Evolutionary conservation across 2,113 vertebrate species (phyloP).

Genomic region (Thunnus maccoyii): DNA sequence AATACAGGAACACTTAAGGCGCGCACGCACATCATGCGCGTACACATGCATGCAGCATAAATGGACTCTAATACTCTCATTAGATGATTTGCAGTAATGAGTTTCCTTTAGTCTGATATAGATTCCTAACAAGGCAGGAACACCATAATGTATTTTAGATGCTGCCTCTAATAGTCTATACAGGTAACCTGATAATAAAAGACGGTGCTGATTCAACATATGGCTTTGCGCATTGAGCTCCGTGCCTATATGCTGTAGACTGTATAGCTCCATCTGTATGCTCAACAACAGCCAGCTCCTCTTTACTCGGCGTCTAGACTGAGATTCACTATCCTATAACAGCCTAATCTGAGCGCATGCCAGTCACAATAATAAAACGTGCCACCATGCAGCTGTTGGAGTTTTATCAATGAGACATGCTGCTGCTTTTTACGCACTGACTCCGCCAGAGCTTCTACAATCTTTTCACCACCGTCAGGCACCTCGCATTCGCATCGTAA

Average conservation of each 20-base stretch:
- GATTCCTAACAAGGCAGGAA: neutral
- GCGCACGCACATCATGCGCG: neutral
- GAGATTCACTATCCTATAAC: neutral
- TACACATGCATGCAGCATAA: constrained; percentile 5
- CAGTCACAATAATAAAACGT: constrained; percentile 42
- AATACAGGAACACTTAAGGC: constrained; percentile 36
- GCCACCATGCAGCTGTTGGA: constrained; percentile 57
- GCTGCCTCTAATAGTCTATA: neutral
- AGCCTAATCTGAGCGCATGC: neutral
- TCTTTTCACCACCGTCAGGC: neutral
- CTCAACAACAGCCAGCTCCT: neutral
- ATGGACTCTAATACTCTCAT: constrained; percentile 3
- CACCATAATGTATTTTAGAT: neutral
- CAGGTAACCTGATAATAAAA: neutral
- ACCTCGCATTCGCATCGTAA: neutral
- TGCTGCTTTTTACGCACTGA: constrained; percentile 72
- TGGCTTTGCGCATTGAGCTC: constrained; percentile 64
- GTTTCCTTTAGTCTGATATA: neutral
- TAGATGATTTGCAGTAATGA: neutral
- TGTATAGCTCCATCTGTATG: constrained; percentile 5
- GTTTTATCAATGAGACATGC: constrained; percentile 75
- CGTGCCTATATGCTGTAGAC: neutral
- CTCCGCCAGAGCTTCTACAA: constrained; percentile 29
- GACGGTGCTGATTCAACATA: constrained; percentile 59
- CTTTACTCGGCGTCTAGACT: constrained; percentile 25